phyloP scores from a whole-genome alignment of 1,140 invertebrate genomes.

The Vanessa tameamea region DNA sequence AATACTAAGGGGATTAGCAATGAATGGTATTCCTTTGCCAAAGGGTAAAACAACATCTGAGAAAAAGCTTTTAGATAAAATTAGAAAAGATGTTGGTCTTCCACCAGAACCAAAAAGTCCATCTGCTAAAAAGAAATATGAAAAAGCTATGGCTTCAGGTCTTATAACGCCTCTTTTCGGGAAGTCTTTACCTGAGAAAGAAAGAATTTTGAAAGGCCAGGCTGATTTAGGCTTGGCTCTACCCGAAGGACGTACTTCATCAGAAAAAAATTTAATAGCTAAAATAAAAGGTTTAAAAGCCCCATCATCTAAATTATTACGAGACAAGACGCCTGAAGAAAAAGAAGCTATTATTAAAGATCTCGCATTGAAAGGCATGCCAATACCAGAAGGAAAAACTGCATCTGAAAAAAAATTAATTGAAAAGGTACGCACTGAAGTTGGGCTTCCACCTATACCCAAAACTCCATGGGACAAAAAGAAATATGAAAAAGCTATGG shows the following conservation, averaged over 20 bases:
- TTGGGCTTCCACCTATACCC: conserved; percentile 42
- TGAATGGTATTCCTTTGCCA: conserved; percentile 39
- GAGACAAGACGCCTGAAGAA: conserved; percentile 44
- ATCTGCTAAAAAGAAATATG: conserved; percentile 37
- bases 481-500: conserved; percentile 32
- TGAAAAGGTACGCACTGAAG: conserved; percentile 37
- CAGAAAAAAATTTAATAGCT: conserved; percentile 40
- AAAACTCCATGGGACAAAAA: conserved; percentile 32
- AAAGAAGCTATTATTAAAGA: conserved; percentile 51
- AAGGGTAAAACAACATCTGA: conserved; percentile 43
- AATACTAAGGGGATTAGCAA: conserved; percentile 39
- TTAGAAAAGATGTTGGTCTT: conserved; percentile 37
- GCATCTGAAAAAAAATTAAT: conserved; percentile 33
- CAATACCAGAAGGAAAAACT: conserved; percentile 21
- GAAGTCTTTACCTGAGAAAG: conserved; percentile 35
- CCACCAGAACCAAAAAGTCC: conserved; percentile 39
- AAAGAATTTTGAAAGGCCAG: conserved; percentile 31
- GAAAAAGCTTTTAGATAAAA: conserved; percentile 42
- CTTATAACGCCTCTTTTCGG: conserved; percentile 40
- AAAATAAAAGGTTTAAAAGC: conserved; percentile 36
- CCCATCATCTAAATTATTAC: conserved; percentile 28
- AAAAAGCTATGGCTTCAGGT: conserved; percentile 37
- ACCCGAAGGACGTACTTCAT: conserved; percentile 36
- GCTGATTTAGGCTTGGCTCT: conserved; percentile 37
- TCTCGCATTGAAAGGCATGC: conserved; percentile 42